These are phyloP conservation scores for Drosophila tropicalis DNA, from an alignment of 1,140 invertebrate species.

Conservation along the genomic window DNA sequence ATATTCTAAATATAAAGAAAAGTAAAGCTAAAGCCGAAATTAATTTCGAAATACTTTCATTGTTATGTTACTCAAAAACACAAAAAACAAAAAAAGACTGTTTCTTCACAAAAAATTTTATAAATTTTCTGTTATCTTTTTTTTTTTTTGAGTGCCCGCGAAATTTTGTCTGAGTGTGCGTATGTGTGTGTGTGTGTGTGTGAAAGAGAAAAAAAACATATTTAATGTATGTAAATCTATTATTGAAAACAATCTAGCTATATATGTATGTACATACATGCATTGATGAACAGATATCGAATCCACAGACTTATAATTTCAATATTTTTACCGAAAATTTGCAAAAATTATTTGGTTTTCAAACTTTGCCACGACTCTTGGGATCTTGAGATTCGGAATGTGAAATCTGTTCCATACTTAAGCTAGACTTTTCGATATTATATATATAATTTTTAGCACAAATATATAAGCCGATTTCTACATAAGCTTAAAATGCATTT, in stretches of 20 bases:
- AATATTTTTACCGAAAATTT: background rate
- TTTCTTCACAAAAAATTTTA: slow-evolving; percentile 46
- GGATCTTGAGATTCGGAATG: background rate
- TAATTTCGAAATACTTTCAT: slow-evolving; percentile 48
- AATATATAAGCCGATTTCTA: slow-evolving; percentile 36
- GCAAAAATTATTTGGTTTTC: background rate
- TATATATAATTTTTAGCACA: slow-evolving; percentile 42
- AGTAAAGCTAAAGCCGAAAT: slow-evolving; percentile 39
- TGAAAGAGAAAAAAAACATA: slow-evolving; percentile 9
- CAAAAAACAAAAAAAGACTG: slow-evolving; percentile 61
- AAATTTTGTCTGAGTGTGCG: slow-evolving; percentile 24
- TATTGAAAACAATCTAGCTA: background rate
- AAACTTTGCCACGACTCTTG: background rate
- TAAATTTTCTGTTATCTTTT: slow-evolving; percentile 16
- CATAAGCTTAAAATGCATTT: slow-evolving; percentile 58
- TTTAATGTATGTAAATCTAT: background rate
- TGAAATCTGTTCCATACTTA: background rate
- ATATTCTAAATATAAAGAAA: slow-evolving; percentile 21
- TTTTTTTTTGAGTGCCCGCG: background rate
- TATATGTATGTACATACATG: background rate
- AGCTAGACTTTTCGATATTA: slow-evolving; percentile 5
- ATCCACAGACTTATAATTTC: background rate
- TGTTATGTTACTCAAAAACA: slow-evolving; percentile 57
- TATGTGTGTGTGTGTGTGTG: slow-evolving; percentile 30
- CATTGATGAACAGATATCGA: background rate